phyloP scores from a whole-genome alignment of 2,797 vertebrate genomes.

The Xerus rutilus region DNA sequence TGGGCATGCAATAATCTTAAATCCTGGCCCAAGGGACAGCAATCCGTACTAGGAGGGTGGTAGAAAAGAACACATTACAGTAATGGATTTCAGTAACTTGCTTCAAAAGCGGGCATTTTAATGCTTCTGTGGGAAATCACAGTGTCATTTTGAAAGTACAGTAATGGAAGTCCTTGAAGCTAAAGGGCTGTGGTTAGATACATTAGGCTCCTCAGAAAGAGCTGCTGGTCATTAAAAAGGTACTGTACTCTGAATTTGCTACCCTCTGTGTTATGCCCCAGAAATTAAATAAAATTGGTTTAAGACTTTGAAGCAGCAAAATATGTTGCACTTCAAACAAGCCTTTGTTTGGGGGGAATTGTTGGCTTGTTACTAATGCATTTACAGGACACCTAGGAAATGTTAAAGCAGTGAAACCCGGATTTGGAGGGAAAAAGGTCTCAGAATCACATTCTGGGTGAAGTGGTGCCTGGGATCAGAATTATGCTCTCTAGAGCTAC shows the following conservation, averaged over 20 bases:
- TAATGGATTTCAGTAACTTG: constrained; percentile 74
- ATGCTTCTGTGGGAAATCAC: constrained; percentile 66
- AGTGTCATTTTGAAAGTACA: constrained; percentile 70
- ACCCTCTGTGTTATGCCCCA: constrained; percentile 57
- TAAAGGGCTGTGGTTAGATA: constrained; percentile 51
- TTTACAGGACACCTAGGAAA: neutral
- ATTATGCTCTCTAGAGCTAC: neutral
- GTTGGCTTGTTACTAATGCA: constrained; percentile 37
- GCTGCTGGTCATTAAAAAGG: constrained; percentile 41
- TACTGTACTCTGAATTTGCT: neutral
- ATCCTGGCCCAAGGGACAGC: constrained; percentile 37
- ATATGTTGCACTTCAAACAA: constrained; percentile 71
- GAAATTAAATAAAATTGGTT: constrained; percentile 69
- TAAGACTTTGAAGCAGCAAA: constrained; percentile 75
- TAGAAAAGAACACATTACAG: constrained; percentile 67
- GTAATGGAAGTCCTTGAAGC: constrained; percentile 69
- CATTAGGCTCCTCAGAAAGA: constrained; percentile 40
- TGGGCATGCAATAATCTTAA: constrained; percentile 45
- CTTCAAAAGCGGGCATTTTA: constrained; percentile 75
- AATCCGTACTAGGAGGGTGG: neutral
- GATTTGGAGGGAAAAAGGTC: neutral
- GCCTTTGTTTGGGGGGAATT: constrained; percentile 28
- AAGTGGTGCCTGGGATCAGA: constrained; percentile 16
- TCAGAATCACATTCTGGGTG: neutral
- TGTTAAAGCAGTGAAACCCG: neutral